Evolutionary conservation across 2,888 invertebrate species (phyloP), one percentile per base, ranked within the genome.

Genomic region (Amphipoea lucens): DNA sequence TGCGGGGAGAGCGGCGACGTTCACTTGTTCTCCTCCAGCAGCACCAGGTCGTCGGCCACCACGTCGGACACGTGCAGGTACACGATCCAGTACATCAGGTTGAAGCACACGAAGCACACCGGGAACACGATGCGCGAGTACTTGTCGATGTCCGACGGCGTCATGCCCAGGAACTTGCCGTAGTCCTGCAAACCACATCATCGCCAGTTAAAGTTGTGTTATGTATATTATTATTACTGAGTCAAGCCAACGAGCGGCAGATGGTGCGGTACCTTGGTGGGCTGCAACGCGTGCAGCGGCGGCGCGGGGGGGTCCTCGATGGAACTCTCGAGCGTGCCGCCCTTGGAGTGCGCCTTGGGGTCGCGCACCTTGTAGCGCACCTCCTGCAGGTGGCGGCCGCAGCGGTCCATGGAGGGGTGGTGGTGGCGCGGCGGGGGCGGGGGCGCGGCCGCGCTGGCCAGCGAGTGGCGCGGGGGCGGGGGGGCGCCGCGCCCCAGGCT

Each of bases 41-140:
- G 97, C 93, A 98, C 98, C 94, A 99, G 97, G 97, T 98, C 98
- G 96, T 98, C 98, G 94, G 98, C 98, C 89, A 99, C 98, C 92
- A 98, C 98, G 97, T 99, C 99, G 94, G 98, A 98, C 96, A 99
- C 99, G 97, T 99, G 98, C 94, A 99, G 97, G 96, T 99, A 99
- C 93, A 99, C 99, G 97, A 99, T 99, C 99, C 99, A 99, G 97
- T 99, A 99, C 99, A 99, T 99, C 91, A 99, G 98, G 97, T 99
- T 99, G 98, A 99, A 99, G 97, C 99, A 98, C 90, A 99, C 98
- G 97, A 99, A 99, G 97, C 99, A 98, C 94, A 99, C 98, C 83
- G 99, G 99, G 96, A 99, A 99, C 94, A 99, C 98, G 96, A 99
- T 98, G 94, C 99, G 98, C 89, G 99, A 99, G 96, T 99, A 99